phyloP scores from a whole-genome alignment of 1,140 invertebrate genomes.

The Choristoneura fumiferana region DNA sequence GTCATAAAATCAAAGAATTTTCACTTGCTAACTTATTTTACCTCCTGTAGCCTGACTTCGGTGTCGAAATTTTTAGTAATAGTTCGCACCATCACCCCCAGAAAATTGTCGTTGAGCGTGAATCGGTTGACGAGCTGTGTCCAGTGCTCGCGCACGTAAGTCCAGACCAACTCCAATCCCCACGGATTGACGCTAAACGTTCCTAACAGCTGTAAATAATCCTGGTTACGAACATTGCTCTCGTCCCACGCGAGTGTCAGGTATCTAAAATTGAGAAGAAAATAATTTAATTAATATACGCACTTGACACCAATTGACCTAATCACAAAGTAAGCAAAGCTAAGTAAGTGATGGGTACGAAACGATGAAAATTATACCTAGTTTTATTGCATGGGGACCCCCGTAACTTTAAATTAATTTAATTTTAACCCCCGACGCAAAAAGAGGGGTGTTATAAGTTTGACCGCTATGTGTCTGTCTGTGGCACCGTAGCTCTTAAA shows the following conservation, averaged over 20 bases:
- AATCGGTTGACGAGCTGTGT: conserved; percentile 85
- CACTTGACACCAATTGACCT: conserved; percentile 27
- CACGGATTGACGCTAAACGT: conserved; percentile 83
- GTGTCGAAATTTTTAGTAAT: conserved; percentile 86
- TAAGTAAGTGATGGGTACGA: no score
- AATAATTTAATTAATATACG: no score
- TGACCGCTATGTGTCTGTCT: no score
- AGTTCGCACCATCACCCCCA: conserved; percentile 86
- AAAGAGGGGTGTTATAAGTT: no score
- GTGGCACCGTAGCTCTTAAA: no score
- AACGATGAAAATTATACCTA: no score
- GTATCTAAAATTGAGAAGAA: conserved; percentile 82
- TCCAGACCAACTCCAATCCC: conserved; percentile 88
- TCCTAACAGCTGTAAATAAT: conserved; percentile 89
- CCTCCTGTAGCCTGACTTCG: conserved; percentile 84
- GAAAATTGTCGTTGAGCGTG: conserved; percentile 88
- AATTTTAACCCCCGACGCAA: no score
- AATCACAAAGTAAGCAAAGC: background rate
- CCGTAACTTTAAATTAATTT: no score
- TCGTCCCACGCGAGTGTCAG: conserved; percentile 86
- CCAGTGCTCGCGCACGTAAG: conserved; percentile 89
- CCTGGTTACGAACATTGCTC: conserved; percentile 87
- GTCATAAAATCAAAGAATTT: no score
- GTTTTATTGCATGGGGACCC: no score
- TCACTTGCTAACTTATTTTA: conserved; percentile 43